phyloP scores from a whole-genome alignment of 2,888 invertebrate genomes.

The Operophtera brumata region DNA sequence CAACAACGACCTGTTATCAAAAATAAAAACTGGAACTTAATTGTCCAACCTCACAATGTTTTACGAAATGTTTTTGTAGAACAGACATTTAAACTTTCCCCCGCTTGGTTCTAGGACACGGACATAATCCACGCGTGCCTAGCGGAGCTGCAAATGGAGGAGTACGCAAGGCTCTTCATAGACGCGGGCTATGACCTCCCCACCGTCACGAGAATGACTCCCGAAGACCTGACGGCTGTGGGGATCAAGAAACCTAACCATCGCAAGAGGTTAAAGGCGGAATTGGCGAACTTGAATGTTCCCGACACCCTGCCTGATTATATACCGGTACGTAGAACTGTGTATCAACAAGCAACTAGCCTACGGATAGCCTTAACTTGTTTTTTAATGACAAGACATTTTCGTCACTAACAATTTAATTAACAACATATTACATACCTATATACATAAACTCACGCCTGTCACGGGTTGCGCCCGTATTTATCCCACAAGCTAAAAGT shows the following conservation, averaged over 20 bases:
- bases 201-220: constrained; percentile 99
- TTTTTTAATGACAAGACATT: too few species aligned
- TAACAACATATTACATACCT: too few species aligned
- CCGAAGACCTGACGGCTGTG: constrained; percentile 94
- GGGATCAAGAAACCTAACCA: constrained; percentile 98
- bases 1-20: too few species aligned
- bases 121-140: constrained; percentile 98
- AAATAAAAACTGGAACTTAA: too few species aligned
- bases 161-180: constrained; percentile 95
- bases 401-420: too few species aligned
- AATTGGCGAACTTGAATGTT: constrained; percentile 96
- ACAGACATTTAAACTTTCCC: constrained; percentile 5
- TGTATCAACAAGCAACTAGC: too few species aligned
- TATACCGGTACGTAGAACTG: constrained; percentile 85
- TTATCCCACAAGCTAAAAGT: too few species aligned
- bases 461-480: too few species aligned
- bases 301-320: constrained; percentile 97
- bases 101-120: constrained; percentile 84
- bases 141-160: constrained; percentile 95
- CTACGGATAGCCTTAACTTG: too few species aligned
- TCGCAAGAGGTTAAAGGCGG: constrained; percentile 96
- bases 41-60: not conserved
- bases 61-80: not conserved
- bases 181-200: constrained; percentile 98
- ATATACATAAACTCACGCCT: too few species aligned